Evolutionary conservation across 2,888 invertebrate genomes (phyloP).

Genomic region (Lordiphosa andalusiaca): DNA sequence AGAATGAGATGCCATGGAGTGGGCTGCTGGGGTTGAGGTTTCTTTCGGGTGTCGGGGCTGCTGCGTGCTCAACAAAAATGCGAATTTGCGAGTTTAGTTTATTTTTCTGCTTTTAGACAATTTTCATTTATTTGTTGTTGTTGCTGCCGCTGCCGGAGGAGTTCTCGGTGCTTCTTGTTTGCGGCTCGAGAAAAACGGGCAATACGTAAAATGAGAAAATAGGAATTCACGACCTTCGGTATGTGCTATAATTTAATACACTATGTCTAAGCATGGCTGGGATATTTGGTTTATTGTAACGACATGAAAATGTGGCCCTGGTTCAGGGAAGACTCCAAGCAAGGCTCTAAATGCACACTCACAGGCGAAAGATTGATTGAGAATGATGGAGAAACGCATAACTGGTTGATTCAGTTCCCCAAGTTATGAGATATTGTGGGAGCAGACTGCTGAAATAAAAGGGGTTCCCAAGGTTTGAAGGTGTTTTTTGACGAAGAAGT

Average conservation of each 20-base stretch:
- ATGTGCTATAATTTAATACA: constrained; percentile 76
- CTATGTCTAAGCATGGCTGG: constrained; percentile 45
- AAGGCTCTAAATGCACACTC: too few relatives aligned
- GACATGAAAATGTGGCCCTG: constrained; percentile 17
- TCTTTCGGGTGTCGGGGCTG: constrained; percentile 43
- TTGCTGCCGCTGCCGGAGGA: constrained; percentile 20
- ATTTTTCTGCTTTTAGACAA: constrained; percentile 72
- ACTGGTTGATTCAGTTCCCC: too few relatives aligned
- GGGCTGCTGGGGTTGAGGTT: constrained; percentile 9
- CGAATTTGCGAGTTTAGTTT: constrained; percentile 78
- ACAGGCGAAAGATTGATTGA: too few relatives aligned
- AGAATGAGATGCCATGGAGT: constrained; percentile 25
- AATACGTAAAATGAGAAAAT: constrained; percentile 72
- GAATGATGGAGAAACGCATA: too few relatives aligned
- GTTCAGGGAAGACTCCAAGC: too few relatives aligned
- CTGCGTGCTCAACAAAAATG: constrained; percentile 73
- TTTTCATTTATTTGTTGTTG: constrained; percentile 71
- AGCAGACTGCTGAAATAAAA: too few relatives aligned
- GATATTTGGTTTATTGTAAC: constrained; percentile 42
- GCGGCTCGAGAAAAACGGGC: constrained; percentile 46
- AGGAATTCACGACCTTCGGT: constrained; percentile 76
- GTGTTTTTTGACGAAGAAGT: too few relatives aligned
- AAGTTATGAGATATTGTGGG: too few relatives aligned
- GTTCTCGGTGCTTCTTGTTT: constrained; percentile 9
- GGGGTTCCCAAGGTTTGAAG: too few relatives aligned